These are phyloP conservation scores for Pegoplata infirma DNA, from an alignment of 2,888 invertebrate genomes.

Conservation along the genomic window DNA sequence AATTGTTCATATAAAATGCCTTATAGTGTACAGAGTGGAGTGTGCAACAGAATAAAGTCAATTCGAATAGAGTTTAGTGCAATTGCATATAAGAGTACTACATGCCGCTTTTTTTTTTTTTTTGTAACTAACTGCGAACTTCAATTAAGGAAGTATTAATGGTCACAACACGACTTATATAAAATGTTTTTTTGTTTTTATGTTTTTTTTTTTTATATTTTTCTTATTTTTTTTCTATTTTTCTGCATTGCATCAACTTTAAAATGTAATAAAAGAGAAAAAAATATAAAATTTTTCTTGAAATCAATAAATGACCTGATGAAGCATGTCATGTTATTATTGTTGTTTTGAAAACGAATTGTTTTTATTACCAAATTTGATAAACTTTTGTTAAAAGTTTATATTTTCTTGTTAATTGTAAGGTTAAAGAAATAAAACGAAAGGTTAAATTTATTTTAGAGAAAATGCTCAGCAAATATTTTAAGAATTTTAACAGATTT, in stretches of 20 bases:
- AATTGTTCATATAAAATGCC: constrained; percentile 4
- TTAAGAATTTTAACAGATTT: too few relatives aligned
- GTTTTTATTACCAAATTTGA: neutral
- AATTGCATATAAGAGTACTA: constrained; percentile 44
- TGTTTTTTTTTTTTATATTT: too few relatives aligned
- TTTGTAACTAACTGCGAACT: constrained; percentile 61
- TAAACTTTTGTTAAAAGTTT: neutral
- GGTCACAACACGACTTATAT: constrained; percentile 62
- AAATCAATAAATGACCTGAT: neutral
- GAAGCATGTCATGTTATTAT: neutral
- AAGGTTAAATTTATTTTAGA: too few relatives aligned
- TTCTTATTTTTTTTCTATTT: constrained; percentile 11
- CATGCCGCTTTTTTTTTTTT: constrained; percentile 39
- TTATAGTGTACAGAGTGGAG: neutral
- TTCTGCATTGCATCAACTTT: neutral
- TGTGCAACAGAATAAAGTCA: too few relatives aligned
- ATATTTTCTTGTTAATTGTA: neutral
- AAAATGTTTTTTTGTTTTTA: too few relatives aligned
- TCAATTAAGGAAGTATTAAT: constrained; percentile 64
- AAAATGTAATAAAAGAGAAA: neutral
- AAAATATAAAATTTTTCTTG: neutral
- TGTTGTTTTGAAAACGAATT: neutral
- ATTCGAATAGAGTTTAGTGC: neutral
- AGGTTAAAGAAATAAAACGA: neutral
- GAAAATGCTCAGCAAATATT: too few relatives aligned